These are phyloP conservation scores for Tapirus terrestris DNA, from an alignment of 2,113 vertebrate species.

Conservation along the genomic window DNA sequence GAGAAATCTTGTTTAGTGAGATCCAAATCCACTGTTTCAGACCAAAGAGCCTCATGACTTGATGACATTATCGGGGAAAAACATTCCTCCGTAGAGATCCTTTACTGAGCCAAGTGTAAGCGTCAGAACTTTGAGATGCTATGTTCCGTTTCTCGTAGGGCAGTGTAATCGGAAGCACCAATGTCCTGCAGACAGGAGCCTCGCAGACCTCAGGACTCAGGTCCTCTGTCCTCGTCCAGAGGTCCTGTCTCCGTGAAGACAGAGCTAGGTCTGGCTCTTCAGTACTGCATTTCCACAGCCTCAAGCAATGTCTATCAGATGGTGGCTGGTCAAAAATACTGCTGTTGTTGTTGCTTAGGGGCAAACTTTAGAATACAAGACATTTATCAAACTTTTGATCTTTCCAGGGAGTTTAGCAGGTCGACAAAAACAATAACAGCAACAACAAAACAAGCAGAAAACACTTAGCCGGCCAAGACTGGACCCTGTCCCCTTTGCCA, in stretches of 20 bases:
- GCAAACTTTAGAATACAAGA: neutral
- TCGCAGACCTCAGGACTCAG: neutral
- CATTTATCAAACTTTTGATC: neutral
- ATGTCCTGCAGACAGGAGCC: neutral
- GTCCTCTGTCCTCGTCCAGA: neutral
- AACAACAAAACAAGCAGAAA: neutral
- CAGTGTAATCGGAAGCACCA: neutral
- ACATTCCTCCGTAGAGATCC: neutral
- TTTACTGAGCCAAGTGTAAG: neutral
- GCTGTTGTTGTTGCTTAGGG: neutral
- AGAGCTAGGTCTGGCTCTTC: neutral
- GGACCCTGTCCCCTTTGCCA: neutral
- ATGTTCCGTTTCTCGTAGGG: neutral
- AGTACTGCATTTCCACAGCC: neutral
- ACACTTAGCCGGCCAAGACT: neutral
- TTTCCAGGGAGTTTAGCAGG: neutral
- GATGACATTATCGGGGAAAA: neutral
- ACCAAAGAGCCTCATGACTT: neutral
- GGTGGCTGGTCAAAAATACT: neutral
- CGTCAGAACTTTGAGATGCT: accelerated
- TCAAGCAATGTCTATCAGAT: neutral
- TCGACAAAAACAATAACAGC: neutral
- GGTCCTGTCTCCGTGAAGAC: neutral
- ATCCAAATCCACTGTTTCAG: neutral
- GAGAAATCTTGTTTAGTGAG: neutral